Evolutionary conservation across 2,888 invertebrate species (phyloP).

Genomic region (Cephalotes varians): DNA sequence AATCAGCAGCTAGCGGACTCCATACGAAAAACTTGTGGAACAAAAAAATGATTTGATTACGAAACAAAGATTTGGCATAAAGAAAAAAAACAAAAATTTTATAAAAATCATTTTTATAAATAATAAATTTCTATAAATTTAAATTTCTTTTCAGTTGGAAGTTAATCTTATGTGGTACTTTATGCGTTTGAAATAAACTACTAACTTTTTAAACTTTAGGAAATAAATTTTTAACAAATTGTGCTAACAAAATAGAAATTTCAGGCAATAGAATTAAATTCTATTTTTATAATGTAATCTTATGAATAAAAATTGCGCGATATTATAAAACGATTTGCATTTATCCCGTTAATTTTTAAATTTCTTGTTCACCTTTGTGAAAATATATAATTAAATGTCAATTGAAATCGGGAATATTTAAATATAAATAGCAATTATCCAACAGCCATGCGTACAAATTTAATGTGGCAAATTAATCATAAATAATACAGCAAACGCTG

Average conservation of each 20-base stretch:
- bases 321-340: slow-evolving; percentile 36
- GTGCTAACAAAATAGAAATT: slow-evolving; percentile 8
- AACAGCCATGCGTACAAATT: slow-evolving; percentile 24
- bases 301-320: slow-evolving; percentile 6
- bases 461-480: slow-evolving; percentile 42
- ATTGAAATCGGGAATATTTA: slow-evolving; percentile 41
- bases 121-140: neutral
- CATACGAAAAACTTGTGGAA: neutral
- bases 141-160: neutral
- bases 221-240: slow-evolving; percentile 14
- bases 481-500: slow-evolving; percentile 28
- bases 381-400: slow-evolving; percentile 44
- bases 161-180: neutral
- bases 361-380: slow-evolving; percentile 1
- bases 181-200: neutral
- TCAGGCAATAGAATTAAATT: neutral
- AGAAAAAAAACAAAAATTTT: neutral
- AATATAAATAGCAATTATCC: slow-evolving; percentile 42
- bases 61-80: neutral
- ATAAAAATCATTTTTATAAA: neutral
- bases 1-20: slow-evolving; percentile 39
- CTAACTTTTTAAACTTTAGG: neutral
- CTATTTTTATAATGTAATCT: slow-evolving; percentile 19
- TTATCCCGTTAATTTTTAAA: slow-evolving; percentile 39
- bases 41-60: neutral